Base-by-base conservation (phyloP, 2,888 invertebrate species). In the Plebejus argus region DNA sequence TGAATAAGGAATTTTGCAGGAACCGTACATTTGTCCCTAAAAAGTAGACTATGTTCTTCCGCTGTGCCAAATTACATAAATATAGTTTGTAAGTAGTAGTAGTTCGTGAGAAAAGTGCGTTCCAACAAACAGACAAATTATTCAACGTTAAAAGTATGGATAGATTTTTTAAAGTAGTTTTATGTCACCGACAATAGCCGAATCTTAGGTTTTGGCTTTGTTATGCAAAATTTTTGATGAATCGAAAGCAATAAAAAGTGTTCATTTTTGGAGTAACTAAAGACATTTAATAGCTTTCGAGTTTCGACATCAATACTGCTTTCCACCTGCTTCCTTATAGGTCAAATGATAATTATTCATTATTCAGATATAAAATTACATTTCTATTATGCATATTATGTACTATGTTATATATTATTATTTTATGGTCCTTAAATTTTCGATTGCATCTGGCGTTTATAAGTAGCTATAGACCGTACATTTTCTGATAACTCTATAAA, bases 261-360 rank as follows among this genome's bases (percentile, higher is more conserved):
- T 39, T 2, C 7, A 39, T 10, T 70, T 70, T 35, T 39, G n/a
- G 10, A 39, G 39, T 3, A 20, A 20, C 28, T 33, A 53, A 53
- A 70, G 7, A 28, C n/a, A 35, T 71, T 39, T 35, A 39, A 39
- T 71, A 35, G 39, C 20, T 20, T 8, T 71, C 5, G 35, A 71
- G 12, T 20, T 8, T 71, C 5, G 35, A 71, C n/a, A 71, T 35
- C 5, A 66, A 66, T 33, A 28, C 61, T 61, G 23, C 66, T 66
- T 66, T 66, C 66, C 66, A 66, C 66, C 66, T 66, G 66, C 66
- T 66, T 18, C 28, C 15, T 66, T 66, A 15, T 15, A 66, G 28
- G 28, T 66, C 15, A 66, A 66, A 66, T 66, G 28, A 5, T 28
- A 28, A 66, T n/a, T n/a, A n/a, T n/a, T n/a, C n/a, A n/a, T n/a